Conservation (phyloP, 2,113 vertebrate species). For the Hassar affinis region DNA sequence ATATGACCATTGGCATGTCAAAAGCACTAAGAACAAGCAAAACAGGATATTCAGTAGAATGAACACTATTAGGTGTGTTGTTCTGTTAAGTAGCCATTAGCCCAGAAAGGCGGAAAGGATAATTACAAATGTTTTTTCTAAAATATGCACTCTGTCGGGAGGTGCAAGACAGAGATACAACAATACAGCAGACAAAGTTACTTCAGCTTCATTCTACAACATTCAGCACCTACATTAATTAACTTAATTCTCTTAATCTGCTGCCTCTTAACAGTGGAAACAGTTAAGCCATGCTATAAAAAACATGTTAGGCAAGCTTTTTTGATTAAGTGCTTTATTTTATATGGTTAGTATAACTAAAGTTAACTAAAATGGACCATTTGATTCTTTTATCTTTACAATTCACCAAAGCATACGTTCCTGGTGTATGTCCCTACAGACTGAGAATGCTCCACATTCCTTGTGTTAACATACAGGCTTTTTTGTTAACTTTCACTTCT, state of each 20-base stretch:
- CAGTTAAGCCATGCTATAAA: neutral
- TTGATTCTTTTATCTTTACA: neutral
- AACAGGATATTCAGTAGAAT: constrained; percentile 8
- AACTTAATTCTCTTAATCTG: neutral
- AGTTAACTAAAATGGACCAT: neutral
- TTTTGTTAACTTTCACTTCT: constrained; percentile 28
- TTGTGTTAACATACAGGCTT: constrained; percentile 10
- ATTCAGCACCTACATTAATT: neutral
- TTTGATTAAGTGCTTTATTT: too few relatives aligned
- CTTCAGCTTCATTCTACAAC: constrained; percentile 3
- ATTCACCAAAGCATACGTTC: neutral
- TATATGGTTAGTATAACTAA: too few relatives aligned
- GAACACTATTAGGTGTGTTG: neutral
- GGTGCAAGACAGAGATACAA: neutral
- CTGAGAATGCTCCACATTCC: constrained; percentile 8
- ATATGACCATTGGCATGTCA: neutral
- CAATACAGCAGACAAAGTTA: neutral
- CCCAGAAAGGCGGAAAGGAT: neutral
- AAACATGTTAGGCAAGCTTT: neutral
- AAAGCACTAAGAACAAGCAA: constrained; percentile 11
- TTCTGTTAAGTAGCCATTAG: neutral
- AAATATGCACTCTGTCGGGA: neutral
- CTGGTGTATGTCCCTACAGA: neutral
- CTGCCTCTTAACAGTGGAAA: neutral
- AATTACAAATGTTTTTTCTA: neutral